phyloP scores from a whole-genome alignment of 2,797 vertebrate species.

The Karalla daura region DNA sequence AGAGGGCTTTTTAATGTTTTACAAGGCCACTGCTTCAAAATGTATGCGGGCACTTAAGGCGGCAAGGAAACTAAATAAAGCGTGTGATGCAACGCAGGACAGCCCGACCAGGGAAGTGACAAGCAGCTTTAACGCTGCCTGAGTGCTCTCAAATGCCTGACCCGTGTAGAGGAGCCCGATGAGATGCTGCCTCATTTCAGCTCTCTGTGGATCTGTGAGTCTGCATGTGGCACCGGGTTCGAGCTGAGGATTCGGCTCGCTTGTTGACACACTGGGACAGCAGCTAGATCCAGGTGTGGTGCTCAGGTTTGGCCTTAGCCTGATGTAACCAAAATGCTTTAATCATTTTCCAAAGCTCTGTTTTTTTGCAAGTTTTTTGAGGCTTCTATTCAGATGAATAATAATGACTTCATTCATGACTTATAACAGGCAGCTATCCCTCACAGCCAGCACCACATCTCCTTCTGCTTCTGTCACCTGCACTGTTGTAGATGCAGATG shows the following conservation, averaged over 20 bases:
- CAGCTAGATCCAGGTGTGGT: constrained; percentile 14
- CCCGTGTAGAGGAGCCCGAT: constrained; percentile 42
- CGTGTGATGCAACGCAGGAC: constrained; percentile 68
- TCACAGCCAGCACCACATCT: constrained; percentile 4
- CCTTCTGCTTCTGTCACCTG: not conserved
- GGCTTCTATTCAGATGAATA: not conserved
- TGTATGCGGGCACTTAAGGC: constrained; percentile 73
- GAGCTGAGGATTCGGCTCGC: constrained; percentile 33
- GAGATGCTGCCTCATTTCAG: constrained; percentile 40
- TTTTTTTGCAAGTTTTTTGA: not conserved
- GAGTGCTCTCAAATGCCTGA: constrained; percentile 49
- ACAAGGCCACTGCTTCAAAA: constrained; percentile 75
- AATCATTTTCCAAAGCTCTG: not conserved
- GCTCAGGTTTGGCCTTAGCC: constrained; percentile 2
- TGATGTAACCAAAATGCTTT: not conserved
- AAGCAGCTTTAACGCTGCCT: constrained; percentile 55
- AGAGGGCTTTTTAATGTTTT: constrained; percentile 79
- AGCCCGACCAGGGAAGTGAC: constrained; percentile 54
- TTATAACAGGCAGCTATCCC: constrained; percentile 2
- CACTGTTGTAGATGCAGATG: constrained; percentile 12
- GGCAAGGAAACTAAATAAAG: constrained; percentile 75
- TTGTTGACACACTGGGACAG: constrained; percentile 24
- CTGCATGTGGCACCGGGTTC: constrained; percentile 30
- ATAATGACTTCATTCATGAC: not conserved
- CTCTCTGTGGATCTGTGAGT: constrained; percentile 43